phyloP scores from a whole-genome alignment of 2,888 invertebrate species.

The Metopia argyrocephala region DNA sequence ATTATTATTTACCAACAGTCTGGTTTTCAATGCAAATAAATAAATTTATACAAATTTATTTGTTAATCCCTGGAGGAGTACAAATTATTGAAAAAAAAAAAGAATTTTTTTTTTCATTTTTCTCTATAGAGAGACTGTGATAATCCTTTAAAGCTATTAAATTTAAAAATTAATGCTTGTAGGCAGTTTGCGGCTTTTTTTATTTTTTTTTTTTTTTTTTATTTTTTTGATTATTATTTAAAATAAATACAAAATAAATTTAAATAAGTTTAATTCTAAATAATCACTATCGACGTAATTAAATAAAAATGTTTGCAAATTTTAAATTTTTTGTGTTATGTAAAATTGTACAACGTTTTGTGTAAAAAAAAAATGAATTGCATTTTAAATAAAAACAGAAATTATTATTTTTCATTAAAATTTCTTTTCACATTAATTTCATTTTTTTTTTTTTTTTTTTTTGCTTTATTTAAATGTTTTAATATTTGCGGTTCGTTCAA shows the following conservation, averaged over 20 bases:
- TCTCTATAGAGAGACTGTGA: background rate
- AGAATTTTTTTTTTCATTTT: background rate
- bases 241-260: too few species aligned
- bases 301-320: too few species aligned
- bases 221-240: too few species aligned
- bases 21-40: constrained; percentile 52
- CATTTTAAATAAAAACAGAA: too few species aligned
- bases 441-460: background rate
- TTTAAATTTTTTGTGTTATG: too few species aligned
- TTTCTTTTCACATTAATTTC: too few species aligned
- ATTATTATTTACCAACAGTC: constrained; percentile 56
- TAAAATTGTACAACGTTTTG: too few species aligned
- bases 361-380: too few species aligned
- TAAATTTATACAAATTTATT: constrained; percentile 37
- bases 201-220: background rate
- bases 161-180: constrained; percentile 5
- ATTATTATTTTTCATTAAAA: too few species aligned
- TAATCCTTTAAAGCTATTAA: constrained; percentile 30
- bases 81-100: background rate
- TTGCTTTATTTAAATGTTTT: background rate
- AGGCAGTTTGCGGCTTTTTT: background rate
- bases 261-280: too few species aligned
- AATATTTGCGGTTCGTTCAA: background rate
- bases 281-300: too few species aligned
- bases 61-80: constrained; percentile 39